These are phyloP conservation scores for Peromyscus nudipes DNA, from an alignment of 2,797 vertebrate species.

Conservation along the genomic window DNA sequence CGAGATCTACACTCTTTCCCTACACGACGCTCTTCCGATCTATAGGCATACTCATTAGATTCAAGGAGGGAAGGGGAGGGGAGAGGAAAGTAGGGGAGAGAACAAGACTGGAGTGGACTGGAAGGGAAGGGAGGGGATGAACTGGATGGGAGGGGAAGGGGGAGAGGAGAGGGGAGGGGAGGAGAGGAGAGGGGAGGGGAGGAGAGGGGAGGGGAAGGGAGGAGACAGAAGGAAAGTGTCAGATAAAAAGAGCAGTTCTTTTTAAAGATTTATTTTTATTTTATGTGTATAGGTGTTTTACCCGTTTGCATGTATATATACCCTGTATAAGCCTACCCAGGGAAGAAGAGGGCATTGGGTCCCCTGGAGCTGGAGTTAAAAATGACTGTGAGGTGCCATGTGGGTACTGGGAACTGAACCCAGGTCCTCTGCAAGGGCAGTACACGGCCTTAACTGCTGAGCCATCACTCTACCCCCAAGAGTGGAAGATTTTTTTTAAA, in stretches of 20 bases:
- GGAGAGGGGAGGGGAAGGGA: background rate
- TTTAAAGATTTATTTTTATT: background rate
- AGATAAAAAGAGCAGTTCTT: background rate
- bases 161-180: no score
- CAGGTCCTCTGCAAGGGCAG: background rate
- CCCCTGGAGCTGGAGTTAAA: background rate
- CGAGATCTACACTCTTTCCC: no score
- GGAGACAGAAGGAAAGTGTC: background rate
- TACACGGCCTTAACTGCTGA: background rate
- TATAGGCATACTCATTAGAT: no score
- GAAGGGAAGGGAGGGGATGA: background rate
- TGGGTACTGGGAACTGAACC: background rate
- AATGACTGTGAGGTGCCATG: background rate
- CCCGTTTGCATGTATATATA: background rate
- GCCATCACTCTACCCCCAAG: background rate
- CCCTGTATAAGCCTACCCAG: background rate
- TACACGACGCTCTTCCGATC: no score
- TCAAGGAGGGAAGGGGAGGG: background rate
- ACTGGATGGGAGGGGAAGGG: background rate
- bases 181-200: background rate
- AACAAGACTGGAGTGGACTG: no score
- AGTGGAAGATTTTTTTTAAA: background rate
- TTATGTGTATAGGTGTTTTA: background rate
- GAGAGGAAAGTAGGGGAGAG: background rate
- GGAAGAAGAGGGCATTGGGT: background rate